Percentiles rank a stretch among this genome's conserved stretches.
phyloP scores from a whole-genome alignment of 2,113 vertebrate genomes.

The Podarcis cretensis region DNA sequence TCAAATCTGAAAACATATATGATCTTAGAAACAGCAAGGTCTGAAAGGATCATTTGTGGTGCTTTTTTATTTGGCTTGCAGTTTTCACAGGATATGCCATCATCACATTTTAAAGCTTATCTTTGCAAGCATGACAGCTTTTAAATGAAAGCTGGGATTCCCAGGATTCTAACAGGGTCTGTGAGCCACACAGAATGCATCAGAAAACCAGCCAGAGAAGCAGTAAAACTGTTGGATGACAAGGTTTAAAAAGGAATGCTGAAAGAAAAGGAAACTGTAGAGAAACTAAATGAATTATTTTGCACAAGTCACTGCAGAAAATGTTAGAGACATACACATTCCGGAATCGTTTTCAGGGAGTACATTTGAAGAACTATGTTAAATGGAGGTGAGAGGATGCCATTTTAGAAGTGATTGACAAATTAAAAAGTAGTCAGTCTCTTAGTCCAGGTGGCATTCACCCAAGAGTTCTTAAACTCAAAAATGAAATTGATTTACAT shows the following conservation, averaged over 20 bases:
- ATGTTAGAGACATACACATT: background rate
- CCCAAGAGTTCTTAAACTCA: background rate
- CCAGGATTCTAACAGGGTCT: no score
- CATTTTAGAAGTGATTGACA: background rate
- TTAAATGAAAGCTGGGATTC: background rate
- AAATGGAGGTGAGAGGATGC: background rate
- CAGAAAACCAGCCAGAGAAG: background rate
- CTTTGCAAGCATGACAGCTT: constrained; percentile 1
- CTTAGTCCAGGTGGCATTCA: background rate
- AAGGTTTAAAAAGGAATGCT: background rate
- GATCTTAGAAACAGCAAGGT: background rate
- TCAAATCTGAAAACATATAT: background rate
- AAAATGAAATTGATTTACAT: background rate
- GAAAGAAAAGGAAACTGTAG: background rate
- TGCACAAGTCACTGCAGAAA: background rate
- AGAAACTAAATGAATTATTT: background rate
- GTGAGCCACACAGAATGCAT: background rate
- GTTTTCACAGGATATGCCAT: background rate
- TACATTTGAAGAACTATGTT: background rate
- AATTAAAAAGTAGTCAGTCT: background rate
- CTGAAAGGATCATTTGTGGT: background rate
- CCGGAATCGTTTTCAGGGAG: background rate
- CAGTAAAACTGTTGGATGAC: background rate
- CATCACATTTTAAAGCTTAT: constrained; percentile 3
- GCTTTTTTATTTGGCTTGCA: background rate